These are phyloP conservation scores for Malacosoma neustria DNA, from an alignment of 2,888 invertebrate species.

Conservation along the genomic window DNA sequence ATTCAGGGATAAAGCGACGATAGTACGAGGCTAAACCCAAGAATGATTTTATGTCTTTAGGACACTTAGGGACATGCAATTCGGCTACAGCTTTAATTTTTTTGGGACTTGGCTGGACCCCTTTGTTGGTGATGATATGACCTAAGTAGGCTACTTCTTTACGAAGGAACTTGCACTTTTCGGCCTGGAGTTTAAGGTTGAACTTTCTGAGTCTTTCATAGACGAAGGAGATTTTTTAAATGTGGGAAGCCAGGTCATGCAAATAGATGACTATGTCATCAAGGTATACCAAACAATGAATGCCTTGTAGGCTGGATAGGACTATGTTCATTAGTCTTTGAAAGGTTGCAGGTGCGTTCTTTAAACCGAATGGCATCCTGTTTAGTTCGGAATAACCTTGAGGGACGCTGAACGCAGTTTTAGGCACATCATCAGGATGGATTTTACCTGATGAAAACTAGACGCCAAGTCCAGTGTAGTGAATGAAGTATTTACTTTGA, in stretches of 20 bases:
- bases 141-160: slow-evolving; percentile 8
- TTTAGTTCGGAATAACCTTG: slow-evolving; percentile 19
- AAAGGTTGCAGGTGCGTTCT: slow-evolving; percentile 35
- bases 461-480: not conserved
- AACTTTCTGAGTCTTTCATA: slow-evolving; percentile 2
- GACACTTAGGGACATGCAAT: slow-evolving; percentile 5
- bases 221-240: not conserved
- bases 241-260: too few relatives aligned
- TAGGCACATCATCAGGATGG: slow-evolving; percentile 6
- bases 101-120: slow-evolving; percentile 6
- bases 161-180: slow-evolving; percentile 7
- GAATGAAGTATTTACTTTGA: not conserved
- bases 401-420: slow-evolving; percentile 19
- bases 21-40: slow-evolving; percentile 12
- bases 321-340: slow-evolving; percentile 37
- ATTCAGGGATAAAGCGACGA: slow-evolving; percentile 7
- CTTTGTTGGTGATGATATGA: slow-evolving; percentile 7
- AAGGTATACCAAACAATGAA: too few relatives aligned
- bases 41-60: slow-evolving; percentile 10
- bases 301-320: slow-evolving; percentile 15
- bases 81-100: slow-evolving; percentile 6
- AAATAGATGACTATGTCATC: too few relatives aligned
- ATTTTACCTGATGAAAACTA: not conserved
- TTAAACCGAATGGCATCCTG: slow-evolving; percentile 19
- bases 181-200: slow-evolving; percentile 5